Base-by-base conservation (phyloP, 2,888 invertebrate genomes). In the Drosophila infuscata region DNA sequence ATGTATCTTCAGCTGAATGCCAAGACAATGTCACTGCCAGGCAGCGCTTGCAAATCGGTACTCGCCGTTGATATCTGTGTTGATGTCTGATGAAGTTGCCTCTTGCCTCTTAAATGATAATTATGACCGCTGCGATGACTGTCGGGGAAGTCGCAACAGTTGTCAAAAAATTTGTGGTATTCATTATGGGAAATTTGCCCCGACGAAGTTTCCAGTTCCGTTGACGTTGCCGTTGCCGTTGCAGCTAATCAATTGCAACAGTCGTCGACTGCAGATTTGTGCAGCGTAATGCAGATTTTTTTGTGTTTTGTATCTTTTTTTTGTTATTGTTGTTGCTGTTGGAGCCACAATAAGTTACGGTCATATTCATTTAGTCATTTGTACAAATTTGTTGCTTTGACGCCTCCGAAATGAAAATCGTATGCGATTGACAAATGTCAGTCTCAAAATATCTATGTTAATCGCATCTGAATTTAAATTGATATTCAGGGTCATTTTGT, bases 1-100 rank as follows among this genome's bases (percentile, higher is more conserved):
- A 11, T 32, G 48, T 67, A 41, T 53, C 64, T 65, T 36, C 29
- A 41, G 9, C 41, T 41, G 20, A 32, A 32, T 52, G 33, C 9
- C 15, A 74, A 70, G 61, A 57, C 75, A 75, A 75, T 76, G 73
- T 69, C 76, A 76, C 63, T 76, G 76, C 38, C 72, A 61, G 74
- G 49, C 35, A 53, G 17, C 12, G 33, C 12, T 9, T 29, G 33
- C 62, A 52, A 35, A 36, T 35, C 35, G 46, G 15, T 20, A 20
- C 9, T 30, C 52, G 52, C 20, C 38, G 43, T 15, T 58, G 49
- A 57, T 70, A 53, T 41, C 53, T 52, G 41, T 17, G 69, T 63
- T 70, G 46, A 15, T 58, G 32, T 43, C n/a, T 49, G 32, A 70
- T 58, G 32, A 65, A 53, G 57, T 48, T 57, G n/a, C n/a, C n/a